Base-by-base conservation (phyloP, 1,140 invertebrate genomes). In the Oscheius sp. region DNA sequence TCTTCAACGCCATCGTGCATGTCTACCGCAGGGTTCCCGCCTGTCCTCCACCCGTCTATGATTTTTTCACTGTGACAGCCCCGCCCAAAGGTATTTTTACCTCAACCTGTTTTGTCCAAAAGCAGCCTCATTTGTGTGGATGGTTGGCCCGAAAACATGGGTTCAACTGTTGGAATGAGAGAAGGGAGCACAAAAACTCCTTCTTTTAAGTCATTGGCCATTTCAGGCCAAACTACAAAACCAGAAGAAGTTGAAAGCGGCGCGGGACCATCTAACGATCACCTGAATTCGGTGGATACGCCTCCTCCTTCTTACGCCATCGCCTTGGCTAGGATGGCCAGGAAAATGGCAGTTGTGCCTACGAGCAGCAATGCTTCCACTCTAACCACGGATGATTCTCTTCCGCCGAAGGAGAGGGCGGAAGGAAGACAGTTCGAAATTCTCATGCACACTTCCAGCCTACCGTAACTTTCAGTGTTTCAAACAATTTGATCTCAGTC, bases 1-100 rank as follows among this genome's bases (percentile, higher is more conserved):
- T 55, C 7, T 55, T 55, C 49, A 55, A 55, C 4, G 49, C 49
- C 49, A 55, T 55, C 49, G 23, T 55, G 7, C 49, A 55, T 23
- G 15, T 55, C 7, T 55, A 55, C 49, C 7, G 7, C 15, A 23
- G 7, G 23, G 49, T 20, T 7, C 15, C 23, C 7, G 49, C 49
- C 7, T 26, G 49, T 7, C 49, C 49, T 15, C 49, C 49, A 13
- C 49, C 49, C 49, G 7, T 4, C 7, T 55, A 55, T 23, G 28
- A 55, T 23, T 55, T 7, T 23, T 55, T 55, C 49, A 23, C 49
- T 26, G 28, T 55, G 15, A 55, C 49, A 20, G 49, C 49, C 28
- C 49, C 49, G 7, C 15, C n/a, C n/a, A 55, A 55, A 42, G 38
- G 10, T 10, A 42, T 10, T n/a, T 42, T n/a, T 42, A 10, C n/a